Conservation (phyloP, 2,888 invertebrate genomes). For the Noctuana brunneofusca region DNA sequence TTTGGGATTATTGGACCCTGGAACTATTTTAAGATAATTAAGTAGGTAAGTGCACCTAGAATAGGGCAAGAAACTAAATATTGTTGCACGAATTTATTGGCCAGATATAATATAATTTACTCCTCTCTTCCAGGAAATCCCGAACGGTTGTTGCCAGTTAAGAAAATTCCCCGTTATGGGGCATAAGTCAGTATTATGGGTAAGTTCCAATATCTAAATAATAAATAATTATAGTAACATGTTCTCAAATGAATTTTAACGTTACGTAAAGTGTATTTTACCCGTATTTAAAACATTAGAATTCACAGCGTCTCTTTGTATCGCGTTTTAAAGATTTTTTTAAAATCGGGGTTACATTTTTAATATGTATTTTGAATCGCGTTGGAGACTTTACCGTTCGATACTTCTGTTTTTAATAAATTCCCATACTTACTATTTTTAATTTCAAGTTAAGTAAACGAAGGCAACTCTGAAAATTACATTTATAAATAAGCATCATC, state of each 20-base stretch:
- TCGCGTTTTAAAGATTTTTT: too few species aligned
- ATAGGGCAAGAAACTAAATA: background rate
- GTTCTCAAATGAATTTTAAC: background rate
- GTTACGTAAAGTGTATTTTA: background rate
- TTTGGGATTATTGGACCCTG: constrained; percentile 9
- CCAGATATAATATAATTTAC: background rate
- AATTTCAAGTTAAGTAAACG: too few species aligned
- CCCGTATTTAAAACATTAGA: too few species aligned
- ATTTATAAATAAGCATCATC: too few species aligned
- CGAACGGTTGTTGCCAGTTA: constrained; percentile 23
- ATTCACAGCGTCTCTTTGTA: too few species aligned
- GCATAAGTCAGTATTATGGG: constrained; percentile 59
- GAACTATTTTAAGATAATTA: background rate
- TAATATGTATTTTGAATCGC: too few species aligned
- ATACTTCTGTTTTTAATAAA: too few species aligned
- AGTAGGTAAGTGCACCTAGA: constrained; percentile 8
- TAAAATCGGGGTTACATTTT: too few species aligned
- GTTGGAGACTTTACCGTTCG: too few species aligned
- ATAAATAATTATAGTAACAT: background rate
- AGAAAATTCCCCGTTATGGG: constrained; percentile 68
- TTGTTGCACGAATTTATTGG: background rate
- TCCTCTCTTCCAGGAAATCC: constrained; percentile 20
- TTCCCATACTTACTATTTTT: too few species aligned
- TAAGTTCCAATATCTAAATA: constrained; percentile 47
- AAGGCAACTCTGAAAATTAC: too few species aligned